Conservation (phyloP, 2,113 vertebrate species). For the Papio anubis region DNA sequence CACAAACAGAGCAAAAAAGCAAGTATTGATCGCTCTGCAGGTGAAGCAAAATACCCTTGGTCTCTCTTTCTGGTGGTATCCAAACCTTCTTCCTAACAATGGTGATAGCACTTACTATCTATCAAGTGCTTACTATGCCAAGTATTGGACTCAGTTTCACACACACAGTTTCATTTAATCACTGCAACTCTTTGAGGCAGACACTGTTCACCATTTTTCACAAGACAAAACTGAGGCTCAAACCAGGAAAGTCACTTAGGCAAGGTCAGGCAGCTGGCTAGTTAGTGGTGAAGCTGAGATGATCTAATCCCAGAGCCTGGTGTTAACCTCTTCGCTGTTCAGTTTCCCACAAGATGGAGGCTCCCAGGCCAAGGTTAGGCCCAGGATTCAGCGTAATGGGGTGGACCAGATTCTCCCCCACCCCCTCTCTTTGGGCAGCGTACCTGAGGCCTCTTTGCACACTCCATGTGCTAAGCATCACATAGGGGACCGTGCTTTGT, state of each 20-base stretch:
- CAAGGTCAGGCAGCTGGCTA: not conserved
- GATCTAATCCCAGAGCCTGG: not conserved
- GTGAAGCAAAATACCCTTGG: not conserved
- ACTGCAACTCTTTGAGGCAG: not conserved
- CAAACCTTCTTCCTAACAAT: not conserved
- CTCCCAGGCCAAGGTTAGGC: not conserved
- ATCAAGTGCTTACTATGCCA: not conserved
- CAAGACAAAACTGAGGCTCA: not conserved
- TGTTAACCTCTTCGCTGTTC: not conserved
- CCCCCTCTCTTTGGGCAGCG: accelerated
- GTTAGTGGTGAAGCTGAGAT: not conserved
- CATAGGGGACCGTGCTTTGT: accelerated
- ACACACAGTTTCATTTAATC: not conserved
- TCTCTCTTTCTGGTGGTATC: not conserved
- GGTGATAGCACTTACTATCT: not conserved
- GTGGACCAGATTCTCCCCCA: not conserved
- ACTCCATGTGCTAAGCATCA: no score
- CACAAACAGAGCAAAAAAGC: not conserved
- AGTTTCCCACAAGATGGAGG: not conserved
- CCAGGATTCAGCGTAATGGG: not conserved
- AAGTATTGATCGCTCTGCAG: not conserved
- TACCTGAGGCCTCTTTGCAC: not conserved
- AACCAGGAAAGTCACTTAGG: not conserved
- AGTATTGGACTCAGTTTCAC: not conserved
- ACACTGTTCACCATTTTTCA: not conserved